Evolutionary conservation across 1,140 invertebrate species (phyloP), one percentile per base, ranked within the genome.

Genomic region (Cyclina sinensis): DNA sequence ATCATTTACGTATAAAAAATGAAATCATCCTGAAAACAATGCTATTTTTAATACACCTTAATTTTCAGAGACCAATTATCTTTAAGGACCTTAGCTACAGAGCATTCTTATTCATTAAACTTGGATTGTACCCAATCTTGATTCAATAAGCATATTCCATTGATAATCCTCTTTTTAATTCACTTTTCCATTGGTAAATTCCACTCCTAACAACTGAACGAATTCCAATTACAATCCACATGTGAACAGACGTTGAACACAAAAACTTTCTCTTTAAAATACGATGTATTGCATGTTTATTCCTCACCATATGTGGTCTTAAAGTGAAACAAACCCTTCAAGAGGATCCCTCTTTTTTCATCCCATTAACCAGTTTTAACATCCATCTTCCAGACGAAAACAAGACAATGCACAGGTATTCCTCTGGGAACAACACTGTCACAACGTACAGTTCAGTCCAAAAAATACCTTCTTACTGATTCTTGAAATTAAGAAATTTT

Each of bases 351-450:
- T 62, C 7, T 62, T 62, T 62, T 62, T n/a, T 62, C n/a, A 14
- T 16, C 51, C n/a, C n/a, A 62, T 62, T 24, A 62, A 62, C 9
- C 57, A 9, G 14, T 27, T 27, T 54, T 18, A 54, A 14, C 30
- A 65, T 65, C 59, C 59, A 65, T 65, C 59, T 65, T 37, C 27
- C 37, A 27, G 18, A 37, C 65, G 65, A 70, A 70, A 70, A 1
- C 32, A 27, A 70, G 65, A 70, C 57, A 70, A 70, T 70, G 27
- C 27, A 9, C 35, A 39, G 32, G 65, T 70, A 70, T 30, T 70
- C 65, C 65, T 18, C 21, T 11, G 32, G 65, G 65, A 70, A 35
- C 65, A 37, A 9, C 9, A 70, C 0, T 70, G 65, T 70, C 65
- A 70, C 65, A 70, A 5, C 32, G 14, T 70, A 70, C 65, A 70